Evolutionary conservation across 2,113 vertebrate species (phyloP), one percentile per base, ranked within the genome.

Genomic region (Albula goreensis): DNA sequence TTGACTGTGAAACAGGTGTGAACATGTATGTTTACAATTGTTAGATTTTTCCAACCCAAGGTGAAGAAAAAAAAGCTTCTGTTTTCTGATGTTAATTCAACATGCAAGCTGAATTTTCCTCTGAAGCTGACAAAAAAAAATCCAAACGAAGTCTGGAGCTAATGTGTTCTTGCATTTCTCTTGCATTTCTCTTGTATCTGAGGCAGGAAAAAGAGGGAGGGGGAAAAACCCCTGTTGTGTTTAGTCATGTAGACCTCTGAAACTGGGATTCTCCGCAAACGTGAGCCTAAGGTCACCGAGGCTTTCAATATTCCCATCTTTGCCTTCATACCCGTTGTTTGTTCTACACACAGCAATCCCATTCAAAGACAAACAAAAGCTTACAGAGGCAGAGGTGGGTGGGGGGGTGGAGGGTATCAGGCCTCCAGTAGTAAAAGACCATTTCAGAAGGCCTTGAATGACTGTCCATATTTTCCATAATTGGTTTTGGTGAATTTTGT

Each of bases 401-500:
- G 57, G 57, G 12, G 8, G 60, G 7, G 1, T 66, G 31, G 31
- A 41, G 66, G 66, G 66, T 70, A 17, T 2, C 6, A 50, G 41
- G 12, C 78, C 2, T 79, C 49, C 56, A 81, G 56, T 9, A 10
- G 50, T n/a, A 60, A 48, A 57, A 63, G 22, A 25, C 4, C 2
- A 41, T 57, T 51, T 31, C 53, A 9, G 3, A 51, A 12, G 51
- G 19, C 57, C n/a, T 83, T 70, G 48, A n/a, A 63, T 50, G 3
- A 9, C 25, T 50, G 48, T 22, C 79, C 4, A 63, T 63, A 15
- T 5, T 66, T 8, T 48, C 10, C 15, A 19, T 66, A 50, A 83
- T 48, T 83, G 82, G 56, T 83, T 83, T 83, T 48, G 25, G 82
- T 82, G 19, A 31, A 8, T 60, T 57, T 57, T 25, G 81, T 48